Conservation (phyloP, 2,113 vertebrate species). For the Ginglymostoma cirratum region DNA sequence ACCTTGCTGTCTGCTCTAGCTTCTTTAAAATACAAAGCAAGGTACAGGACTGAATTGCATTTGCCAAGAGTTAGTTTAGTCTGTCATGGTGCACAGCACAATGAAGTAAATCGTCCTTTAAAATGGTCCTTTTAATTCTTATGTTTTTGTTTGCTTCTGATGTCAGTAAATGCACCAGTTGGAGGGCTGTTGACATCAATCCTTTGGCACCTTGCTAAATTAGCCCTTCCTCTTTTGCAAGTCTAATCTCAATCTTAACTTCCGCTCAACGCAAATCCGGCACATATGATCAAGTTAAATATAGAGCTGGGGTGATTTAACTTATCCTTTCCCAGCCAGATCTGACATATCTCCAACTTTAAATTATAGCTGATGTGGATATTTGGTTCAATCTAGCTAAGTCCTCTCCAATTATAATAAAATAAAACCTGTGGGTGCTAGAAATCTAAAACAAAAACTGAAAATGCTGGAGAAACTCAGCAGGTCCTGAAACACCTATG, state of each 20-base stretch:
- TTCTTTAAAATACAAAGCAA: background rate
- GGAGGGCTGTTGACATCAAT: no score
- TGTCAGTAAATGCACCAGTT: background rate
- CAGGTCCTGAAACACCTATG: no score
- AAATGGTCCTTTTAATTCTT: background rate
- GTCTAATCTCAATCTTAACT: background rate
- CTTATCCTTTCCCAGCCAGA: background rate
- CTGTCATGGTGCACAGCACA: background rate
- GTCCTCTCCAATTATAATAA: background rate
- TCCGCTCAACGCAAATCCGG: background rate
- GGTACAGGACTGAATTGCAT: background rate
- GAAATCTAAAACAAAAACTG: no score
- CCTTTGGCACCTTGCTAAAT: background rate
- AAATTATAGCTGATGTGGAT: background rate
- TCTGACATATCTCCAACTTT: background rate
- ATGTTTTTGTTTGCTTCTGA: background rate
- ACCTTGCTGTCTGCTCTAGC: background rate
- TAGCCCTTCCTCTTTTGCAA: background rate
- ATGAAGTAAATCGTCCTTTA: background rate
- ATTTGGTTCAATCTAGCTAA: background rate
- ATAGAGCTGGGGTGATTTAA: background rate
- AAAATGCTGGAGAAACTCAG: no score
- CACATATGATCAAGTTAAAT: background rate
- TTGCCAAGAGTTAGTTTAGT: background rate
- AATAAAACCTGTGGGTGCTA: no score